Evolutionary conservation across 1,140 invertebrate genomes (phyloP).

Genomic region (Brachionus sp.): DNA sequence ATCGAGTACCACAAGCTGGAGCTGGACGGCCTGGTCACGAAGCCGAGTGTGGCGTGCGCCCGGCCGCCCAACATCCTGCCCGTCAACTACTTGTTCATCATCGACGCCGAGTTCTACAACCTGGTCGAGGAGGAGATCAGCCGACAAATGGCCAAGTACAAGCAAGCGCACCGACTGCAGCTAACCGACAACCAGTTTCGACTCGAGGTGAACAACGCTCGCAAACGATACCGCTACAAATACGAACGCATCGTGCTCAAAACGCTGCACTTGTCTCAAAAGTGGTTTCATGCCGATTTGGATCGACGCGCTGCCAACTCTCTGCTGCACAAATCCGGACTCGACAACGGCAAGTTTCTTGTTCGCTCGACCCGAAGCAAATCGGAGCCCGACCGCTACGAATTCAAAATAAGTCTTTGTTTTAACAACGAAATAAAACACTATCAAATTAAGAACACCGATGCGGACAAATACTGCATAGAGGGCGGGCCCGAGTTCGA

Average conservation of each 20-base stretch:
- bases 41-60: constrained; percentile 55
- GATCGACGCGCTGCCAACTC: constrained; percentile 53
- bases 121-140: constrained; percentile 52
- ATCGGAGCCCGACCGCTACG: neutral
- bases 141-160: neutral
- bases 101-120: constrained; percentile 57
- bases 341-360: constrained; percentile 57
- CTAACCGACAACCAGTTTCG: neutral
- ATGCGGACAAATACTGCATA: constrained; percentile 56
- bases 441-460: constrained; percentile 59
- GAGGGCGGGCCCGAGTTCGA: constrained; percentile 62
- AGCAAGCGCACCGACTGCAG: neutral
- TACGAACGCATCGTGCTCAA: constrained; percentile 50
- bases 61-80: constrained; percentile 54
- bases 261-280: constrained; percentile 53
- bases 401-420: constrained; percentile 56
- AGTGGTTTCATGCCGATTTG: constrained; percentile 57
- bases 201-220: constrained; percentile 40
- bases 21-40: constrained; percentile 55
- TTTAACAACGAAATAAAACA: constrained; percentile 57
- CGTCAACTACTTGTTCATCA: constrained; percentile 60
- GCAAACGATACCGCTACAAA: constrained; percentile 47
- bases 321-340: constrained; percentile 50
- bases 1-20: constrained; percentile 53
- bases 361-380: neutral